phyloP scores from a whole-genome alignment of 1,140 invertebrate species.

The honey bee (Apis mellifera) region DNA sequence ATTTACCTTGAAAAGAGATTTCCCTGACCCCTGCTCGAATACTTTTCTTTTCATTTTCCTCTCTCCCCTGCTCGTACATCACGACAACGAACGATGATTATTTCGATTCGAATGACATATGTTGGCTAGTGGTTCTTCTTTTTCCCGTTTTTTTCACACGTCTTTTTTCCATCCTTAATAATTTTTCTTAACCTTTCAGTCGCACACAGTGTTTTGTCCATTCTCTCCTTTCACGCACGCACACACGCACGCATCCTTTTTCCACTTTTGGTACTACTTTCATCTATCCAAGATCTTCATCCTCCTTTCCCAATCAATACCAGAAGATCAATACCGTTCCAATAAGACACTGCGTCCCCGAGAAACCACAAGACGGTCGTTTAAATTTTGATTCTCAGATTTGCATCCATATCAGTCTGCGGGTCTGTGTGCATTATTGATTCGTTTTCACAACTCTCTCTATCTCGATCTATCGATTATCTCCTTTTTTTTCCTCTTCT shows the following conservation, averaged over 20 bases:
- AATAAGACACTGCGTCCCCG: constrained; percentile 53
- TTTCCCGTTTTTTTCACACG: constrained; percentile 4
- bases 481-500: not conserved
- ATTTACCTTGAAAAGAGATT: constrained; percentile 73
- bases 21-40: constrained; percentile 49
- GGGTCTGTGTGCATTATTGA: constrained; percentile 73
- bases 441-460: constrained; percentile 36
- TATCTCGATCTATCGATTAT: constrained; percentile 22
- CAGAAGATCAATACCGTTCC: not conserved
- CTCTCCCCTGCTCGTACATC: constrained; percentile 51
- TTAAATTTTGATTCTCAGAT: constrained; percentile 71
- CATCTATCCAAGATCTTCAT: not conserved
- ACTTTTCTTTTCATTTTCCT: constrained; percentile 46
- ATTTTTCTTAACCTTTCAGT: constrained; percentile 6
- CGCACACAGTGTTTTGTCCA: not conserved
- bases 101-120: constrained; percentile 56
- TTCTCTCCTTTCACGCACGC: constrained; percentile 19
- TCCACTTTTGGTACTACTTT: not conserved
- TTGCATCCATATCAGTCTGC: constrained; percentile 66
- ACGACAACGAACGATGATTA: constrained; percentile 56
- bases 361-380: constrained; percentile 41
- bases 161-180: not conserved
- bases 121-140: constrained; percentile 62
- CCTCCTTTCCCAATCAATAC: not conserved
- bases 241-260: constrained; percentile 19